Base-by-base conservation (phyloP, 2,888 invertebrate species). In the Oxycera nigricornis region DNA sequence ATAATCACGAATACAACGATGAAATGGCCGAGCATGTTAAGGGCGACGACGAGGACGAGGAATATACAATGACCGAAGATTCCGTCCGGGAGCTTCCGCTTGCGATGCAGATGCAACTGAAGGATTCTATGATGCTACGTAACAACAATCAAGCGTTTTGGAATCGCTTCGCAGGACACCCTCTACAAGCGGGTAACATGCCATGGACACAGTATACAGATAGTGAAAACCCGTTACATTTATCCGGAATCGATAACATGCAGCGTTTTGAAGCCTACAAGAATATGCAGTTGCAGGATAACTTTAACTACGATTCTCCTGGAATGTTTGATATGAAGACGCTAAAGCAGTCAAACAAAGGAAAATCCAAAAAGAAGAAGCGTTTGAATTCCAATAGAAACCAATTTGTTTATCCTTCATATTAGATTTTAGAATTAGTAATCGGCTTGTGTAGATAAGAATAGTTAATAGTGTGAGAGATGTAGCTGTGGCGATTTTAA, bases 31-130 rank as follows among this genome's bases (percentile, higher is more conserved):
- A 55, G 2, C 20, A 24, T 11, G 28, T 9, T 6, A 31, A 24
- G 22, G 67, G 46, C 17, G 70, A 70, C 52, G 70, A 70, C 22
- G 70, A 70, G 14, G 70, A 70, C 14, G 70, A 70, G 17, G 70
- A 70, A 31, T 70, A 52, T 11, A 70, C 17, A 35, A 70, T 70
- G 70, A 70, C 70, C 31, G 70, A 70, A 20, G 70, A 70, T n/a
- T 70, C 70, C 2, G 4, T 55, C 2, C 41, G 31, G 4, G 70
- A 70, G 35, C 70, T 31, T n/a, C 70, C 70, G 2, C 11, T 70
- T 17, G 70, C 70, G 31, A 9, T 67, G 9, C 67, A 67, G 26
- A 70, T 70, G 70, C 70, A 70, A 20, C 35, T 52, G 20, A 55
- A 24, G n/a, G 35, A 55, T 55, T 17, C 50, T 1, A 6, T 22